A percentile compares a stretch with the other conserved stretches of the same genome.
These are phyloP conservation scores for Dolichomitus sp. DNA, from an alignment of 2,888 invertebrate genomes.

Conservation along the genomic window DNA sequence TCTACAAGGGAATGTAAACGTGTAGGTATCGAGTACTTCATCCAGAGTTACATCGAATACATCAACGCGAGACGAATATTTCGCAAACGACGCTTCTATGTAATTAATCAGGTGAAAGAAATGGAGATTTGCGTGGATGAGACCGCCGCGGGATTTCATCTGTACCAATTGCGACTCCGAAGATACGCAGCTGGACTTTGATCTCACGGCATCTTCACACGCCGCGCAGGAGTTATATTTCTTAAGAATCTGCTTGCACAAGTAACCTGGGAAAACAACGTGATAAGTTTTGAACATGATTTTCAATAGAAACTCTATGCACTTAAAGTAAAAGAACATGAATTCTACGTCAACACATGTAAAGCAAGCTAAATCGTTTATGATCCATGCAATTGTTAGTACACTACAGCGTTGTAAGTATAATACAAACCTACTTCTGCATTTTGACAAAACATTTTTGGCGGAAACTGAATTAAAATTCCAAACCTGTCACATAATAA, in stretches of 20 bases:
- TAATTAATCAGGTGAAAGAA: slow-evolving; percentile 3
- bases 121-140: not conserved
- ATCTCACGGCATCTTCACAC: slow-evolving; percentile 25
- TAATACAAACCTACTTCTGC: no score
- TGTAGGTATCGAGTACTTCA: not conserved
- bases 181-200: slow-evolving; percentile 4
- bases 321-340: not conserved
- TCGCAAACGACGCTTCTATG: slow-evolving; percentile 4
- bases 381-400: not conserved
- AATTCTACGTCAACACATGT: slow-evolving; percentile 4
- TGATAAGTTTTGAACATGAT: not conserved
- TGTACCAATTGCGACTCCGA: slow-evolving; percentile 23
- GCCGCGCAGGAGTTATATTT: slow-evolving; percentile 14
- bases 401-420: no score
- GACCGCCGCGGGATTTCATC: slow-evolving; percentile 26
- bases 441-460: not conserved
- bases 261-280: slow-evolving; percentile 28
- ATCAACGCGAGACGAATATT: slow-evolving; percentile 10
- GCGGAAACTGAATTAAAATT: not conserved
- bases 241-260: slow-evolving; percentile 43
- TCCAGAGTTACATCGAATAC: slow-evolving; percentile 35
- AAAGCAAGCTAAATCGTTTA: not conserved
- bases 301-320: not conserved
- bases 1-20: no score
- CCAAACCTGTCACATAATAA: slow-evolving; percentile 60